phyloP scores from a whole-genome alignment of 2,797 vertebrate genomes.

The Hybognathus amarus region DNA sequence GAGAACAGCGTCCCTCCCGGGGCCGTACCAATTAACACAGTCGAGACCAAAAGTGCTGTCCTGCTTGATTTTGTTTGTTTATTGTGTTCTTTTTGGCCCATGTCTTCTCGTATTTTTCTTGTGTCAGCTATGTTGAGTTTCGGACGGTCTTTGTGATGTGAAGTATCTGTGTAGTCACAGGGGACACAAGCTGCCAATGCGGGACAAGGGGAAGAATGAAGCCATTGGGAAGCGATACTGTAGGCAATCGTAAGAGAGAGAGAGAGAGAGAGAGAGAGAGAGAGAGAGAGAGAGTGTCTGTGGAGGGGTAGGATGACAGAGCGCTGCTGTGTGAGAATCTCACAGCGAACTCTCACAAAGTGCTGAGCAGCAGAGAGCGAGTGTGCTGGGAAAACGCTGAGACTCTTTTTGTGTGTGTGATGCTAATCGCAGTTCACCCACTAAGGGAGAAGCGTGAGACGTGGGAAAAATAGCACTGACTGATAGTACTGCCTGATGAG shows the following conservation, averaged over 20 bases:
- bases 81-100: constrained; percentile 12
- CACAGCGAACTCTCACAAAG: constrained; percentile 65
- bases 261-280: constrained; percentile 4
- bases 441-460: constrained; percentile 49
- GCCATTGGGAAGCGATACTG: constrained; percentile 57
- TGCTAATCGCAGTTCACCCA: constrained; percentile 56
- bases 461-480: constrained; percentile 53
- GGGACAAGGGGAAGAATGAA: constrained; percentile 46
- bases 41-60: not conserved
- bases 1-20: constrained; percentile 19
- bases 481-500: constrained; percentile 40
- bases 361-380: constrained; percentile 55
- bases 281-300: constrained; percentile 6
- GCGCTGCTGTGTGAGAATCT: constrained; percentile 68
- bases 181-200: constrained; percentile 44
- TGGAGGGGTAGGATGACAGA: constrained; percentile 63
- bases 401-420: constrained; percentile 55
- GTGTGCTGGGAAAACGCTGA: constrained; percentile 71
- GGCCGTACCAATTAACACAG: constrained; percentile 35
- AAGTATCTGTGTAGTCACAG: constrained; percentile 45
- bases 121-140: constrained; percentile 15
- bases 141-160: constrained; percentile 31
- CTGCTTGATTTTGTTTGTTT: constrained; percentile 39
- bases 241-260: constrained; percentile 22
- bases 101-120: not conserved